Evolutionary conservation across 2,888 invertebrate species (phyloP), one percentile per base, ranked within the genome.

Genomic region (Pecten maximus): DNA sequence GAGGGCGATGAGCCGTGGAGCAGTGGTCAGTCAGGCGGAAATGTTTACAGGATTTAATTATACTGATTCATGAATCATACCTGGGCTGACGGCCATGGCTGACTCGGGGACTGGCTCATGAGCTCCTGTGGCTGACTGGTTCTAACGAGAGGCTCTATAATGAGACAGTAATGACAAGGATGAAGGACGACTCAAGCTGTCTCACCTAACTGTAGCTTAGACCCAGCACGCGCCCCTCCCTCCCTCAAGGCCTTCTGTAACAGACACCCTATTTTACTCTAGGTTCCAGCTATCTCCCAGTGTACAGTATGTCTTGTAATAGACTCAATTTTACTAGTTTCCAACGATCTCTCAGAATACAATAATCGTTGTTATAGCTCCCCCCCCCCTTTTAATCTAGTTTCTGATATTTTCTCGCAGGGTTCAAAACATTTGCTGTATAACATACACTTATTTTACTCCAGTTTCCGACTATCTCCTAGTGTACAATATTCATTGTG

Each of bases 21-120:
- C 74, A 74, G 74, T 74, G 74, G 74, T 74, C 74, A 74, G 74
- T 74, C 74, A 74, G 74, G 74, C 74, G 74, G 74, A 74, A 74
- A 74, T 74, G 74, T 74, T 74, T 74, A 74, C 74, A 74, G 74
- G 74, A 74, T 74, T 74, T 74, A 74, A 74, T 74, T 74, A 74
- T 74, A 74, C 74, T 74, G 74, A 74, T 74, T 74, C 74, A 74
- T 74, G 74, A 74, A 74, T 74, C 74, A 74, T 74, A 74, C 74
- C 74, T 74, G 74, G 74, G 74, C 74, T 74, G 74, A 74, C 74
- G 74, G 74, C 74, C 74, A 74, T 74, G 74, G 74, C 74, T 74
- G 74, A 74, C 74, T 74, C 74, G 74, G 74, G 74, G 74, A 28
- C 74, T 74, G 74, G 35, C 35, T 74, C 74, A 74, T 74, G 74